Conservation (phyloP, 2,888 invertebrate species). For the Sympetrum striolatum region DNA sequence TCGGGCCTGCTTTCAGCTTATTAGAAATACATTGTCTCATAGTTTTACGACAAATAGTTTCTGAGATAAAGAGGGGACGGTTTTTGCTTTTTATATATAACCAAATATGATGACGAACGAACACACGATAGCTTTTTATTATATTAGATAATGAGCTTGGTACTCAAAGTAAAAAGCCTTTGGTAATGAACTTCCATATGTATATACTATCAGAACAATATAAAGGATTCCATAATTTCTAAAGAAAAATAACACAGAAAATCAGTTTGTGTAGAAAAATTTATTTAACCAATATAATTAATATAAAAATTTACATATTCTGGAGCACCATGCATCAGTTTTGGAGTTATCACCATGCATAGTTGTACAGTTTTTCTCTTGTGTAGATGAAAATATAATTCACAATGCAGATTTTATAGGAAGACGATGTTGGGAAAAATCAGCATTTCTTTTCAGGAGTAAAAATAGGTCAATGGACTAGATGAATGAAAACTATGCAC, state of each 20-base stretch:
- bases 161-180: too few species aligned
- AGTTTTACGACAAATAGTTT: too few species aligned
- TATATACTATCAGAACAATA: too few species aligned
- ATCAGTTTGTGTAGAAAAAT: slow-evolving; percentile 19
- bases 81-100: too few species aligned
- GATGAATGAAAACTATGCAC: slow-evolving; percentile 38
- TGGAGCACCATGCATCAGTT: slow-evolving; percentile 39
- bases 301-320: slow-evolving; percentile 34
- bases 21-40: too few species aligned
- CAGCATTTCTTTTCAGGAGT: neutral
- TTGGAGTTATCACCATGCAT: slow-evolving; percentile 28
- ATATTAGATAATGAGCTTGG: neutral
- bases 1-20: too few species aligned
- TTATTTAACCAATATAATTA: slow-evolving; percentile 42
- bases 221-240: too few species aligned
- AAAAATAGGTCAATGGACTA: slow-evolving; percentile 40
- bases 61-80: too few species aligned
- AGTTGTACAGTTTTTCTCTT: slow-evolving; percentile 28
- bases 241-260: neutral
- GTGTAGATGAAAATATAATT: slow-evolving; percentile 24
- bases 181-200: too few species aligned
- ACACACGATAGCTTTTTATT: too few species aligned
- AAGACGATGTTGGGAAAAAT: neutral
- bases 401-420: neutral
- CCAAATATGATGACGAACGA: too few species aligned